Percentiles rank a stretch among this genome's conserved stretches.
phyloP scores from a whole-genome alignment of 1,140 invertebrate species.

The Ctenoplectra terminalis region DNA sequence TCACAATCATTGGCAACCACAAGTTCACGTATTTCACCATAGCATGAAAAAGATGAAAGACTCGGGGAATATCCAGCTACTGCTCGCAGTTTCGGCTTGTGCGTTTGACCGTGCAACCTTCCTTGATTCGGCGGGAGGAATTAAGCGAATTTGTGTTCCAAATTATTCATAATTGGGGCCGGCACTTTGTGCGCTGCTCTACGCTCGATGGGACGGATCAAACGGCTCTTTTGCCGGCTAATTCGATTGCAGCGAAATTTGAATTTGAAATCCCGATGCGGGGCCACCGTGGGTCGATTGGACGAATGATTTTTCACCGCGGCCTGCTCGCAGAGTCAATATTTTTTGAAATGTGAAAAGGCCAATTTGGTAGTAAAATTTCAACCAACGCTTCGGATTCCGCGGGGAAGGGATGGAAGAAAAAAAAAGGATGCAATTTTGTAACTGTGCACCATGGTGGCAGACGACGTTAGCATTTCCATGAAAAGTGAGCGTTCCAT shows the following conservation, averaged over 20 bases:
- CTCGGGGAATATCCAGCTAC: conserved; percentile 10
- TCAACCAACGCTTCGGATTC: conserved; percentile 24
- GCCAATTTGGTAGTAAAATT: conserved; percentile 68
- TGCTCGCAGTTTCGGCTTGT: conserved; percentile 15
- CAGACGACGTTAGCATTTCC: conserved; percentile 20
- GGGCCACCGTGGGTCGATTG: conserved; percentile 60
- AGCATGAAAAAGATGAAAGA: conserved; percentile 10
- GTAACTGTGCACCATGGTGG: background rate
- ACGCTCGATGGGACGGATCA: conserved; percentile 74
- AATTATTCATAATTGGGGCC: conserved; percentile 79
- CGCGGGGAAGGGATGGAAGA: background rate
- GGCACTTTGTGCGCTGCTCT: conserved; percentile 67
- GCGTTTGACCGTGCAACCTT: conserved; percentile 19
- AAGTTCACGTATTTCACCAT: background rate
- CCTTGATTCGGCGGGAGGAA: conserved; percentile 61
- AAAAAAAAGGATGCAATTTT: conserved; percentile 13
- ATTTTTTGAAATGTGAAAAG: conserved; percentile 62
- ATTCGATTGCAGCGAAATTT: conserved; percentile 81
- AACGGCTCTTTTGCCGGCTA: conserved; percentile 80
- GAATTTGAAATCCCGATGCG: conserved; percentile 77
- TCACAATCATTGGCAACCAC: background rate
- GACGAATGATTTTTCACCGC: conserved; percentile 60
- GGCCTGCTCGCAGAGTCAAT: conserved; percentile 29
- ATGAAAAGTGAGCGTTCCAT: conserved; percentile 6
- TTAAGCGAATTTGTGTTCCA: conserved; percentile 76